These are phyloP conservation scores for Thalassaphorura encarpata DNA, from an alignment of 1,140 invertebrate genomes.

Conservation along the genomic window DNA sequence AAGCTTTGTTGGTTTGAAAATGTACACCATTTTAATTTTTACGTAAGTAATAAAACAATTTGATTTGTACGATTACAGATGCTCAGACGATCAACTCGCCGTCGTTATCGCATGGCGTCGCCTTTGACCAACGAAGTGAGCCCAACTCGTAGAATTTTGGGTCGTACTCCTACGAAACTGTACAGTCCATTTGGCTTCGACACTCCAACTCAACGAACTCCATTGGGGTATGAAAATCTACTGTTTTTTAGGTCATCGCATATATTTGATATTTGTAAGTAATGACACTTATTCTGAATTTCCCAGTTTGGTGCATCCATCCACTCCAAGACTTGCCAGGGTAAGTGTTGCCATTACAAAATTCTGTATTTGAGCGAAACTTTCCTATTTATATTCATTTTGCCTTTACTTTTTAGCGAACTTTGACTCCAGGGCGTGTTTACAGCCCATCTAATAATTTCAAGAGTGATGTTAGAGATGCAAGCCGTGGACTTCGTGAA, in stretches of 20 bases:
- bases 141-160: conserved; percentile 43
- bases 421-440: not conserved
- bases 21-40: conserved; percentile 27
- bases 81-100: conserved; percentile 47
- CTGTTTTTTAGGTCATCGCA: not conserved
- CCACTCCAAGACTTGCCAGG: not conserved
- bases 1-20: conserved; percentile 7
- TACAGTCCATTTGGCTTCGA: conserved; percentile 49
- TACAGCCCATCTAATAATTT: conserved; percentile 23
- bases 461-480: conserved; percentile 11
- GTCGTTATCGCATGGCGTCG: conserved; percentile 44
- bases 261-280: too few relatives aligned
- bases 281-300: not conserved
- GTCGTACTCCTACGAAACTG: conserved; percentile 51
- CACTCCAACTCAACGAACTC: conserved; percentile 38
- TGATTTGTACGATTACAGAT: conserved; percentile 37
- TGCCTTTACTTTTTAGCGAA: not conserved
- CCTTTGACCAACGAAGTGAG: conserved; percentile 41
- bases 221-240: conserved; percentile 33
- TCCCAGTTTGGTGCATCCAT: not conserved
- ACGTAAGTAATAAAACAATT: conserved; percentile 1
- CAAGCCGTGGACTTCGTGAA: conserved; percentile 10
- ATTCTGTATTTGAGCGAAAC: not conserved
- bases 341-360: not conserved
- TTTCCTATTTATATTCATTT: not conserved